Evolutionary conservation across 2,113 vertebrate genomes (phyloP), one percentile per base, ranked within the genome.

Genomic region (Tragulus kanchil): DNA sequence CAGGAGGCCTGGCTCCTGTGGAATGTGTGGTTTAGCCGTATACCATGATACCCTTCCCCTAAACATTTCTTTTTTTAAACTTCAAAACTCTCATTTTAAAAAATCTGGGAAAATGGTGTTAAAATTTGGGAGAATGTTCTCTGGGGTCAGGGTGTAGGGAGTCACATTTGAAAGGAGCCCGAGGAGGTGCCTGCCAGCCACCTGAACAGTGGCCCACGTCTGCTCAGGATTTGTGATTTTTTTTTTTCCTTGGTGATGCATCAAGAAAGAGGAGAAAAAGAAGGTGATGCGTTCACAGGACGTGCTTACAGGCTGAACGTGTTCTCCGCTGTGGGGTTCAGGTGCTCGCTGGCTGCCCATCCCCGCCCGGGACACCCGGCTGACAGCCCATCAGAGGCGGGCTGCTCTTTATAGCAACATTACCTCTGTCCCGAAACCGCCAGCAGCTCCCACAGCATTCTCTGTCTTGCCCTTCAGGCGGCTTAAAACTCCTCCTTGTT

Each of bases 331-430:
- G 52, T 7, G 56, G 6, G 25, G 52, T 26, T 3, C 54, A 42
- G 78, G 78, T 25, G 48, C 52, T 69, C 31, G 83, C 62, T 9
- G 1, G 89, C 17, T 4, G 73, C 81, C 67, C 85, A 14, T 52
- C 7, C 15, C 73, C 54, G 14, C 23, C 45, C 85, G 19, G 61
- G 28, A 59, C 31, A 52, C 71, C 31, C 50, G 0, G 78, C 92
- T 88, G 36, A 0, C 3, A 56, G 78, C 61, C 36, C 77, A 10
- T 14, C 28, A 5, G 94, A 89, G 73, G 21, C 56, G 21, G 67
- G 71, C 52, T 95, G 96, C 94, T 84, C 97, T 97, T 97, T 95
- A 93, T 90, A 96, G 94, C 82, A 61, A 13, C 90, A 65, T 91
- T 93, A 79, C 84, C 31, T 93, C 79, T 85, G 26, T 64, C 67